Evolutionary conservation across 2,797 vertebrate genomes (phyloP).

Genomic region (Poeciliopsis gracilis): DNA sequence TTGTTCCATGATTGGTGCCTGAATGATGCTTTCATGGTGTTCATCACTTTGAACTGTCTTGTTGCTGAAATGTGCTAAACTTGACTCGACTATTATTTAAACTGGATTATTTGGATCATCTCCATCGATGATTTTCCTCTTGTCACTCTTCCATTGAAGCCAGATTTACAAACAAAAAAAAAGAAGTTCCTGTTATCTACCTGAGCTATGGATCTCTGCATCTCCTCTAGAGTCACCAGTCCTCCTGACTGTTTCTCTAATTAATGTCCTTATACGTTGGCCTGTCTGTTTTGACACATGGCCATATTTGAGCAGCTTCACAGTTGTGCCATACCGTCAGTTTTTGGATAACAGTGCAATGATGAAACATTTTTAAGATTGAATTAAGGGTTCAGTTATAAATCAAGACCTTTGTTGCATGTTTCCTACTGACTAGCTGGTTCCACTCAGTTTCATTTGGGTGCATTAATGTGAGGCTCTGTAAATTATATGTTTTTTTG

Average conservation of each 20-base stretch:
- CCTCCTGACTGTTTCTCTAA: neutral
- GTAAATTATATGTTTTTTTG: neutral
- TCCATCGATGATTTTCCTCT: neutral
- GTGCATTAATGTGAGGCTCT: neutral
- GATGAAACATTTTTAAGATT: neutral
- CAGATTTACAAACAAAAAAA: neutral
- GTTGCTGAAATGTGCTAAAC: no score
- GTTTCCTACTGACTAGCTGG: neutral
- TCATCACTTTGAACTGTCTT: no score
- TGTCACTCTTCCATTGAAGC: neutral
- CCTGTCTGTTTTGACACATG: neutral
- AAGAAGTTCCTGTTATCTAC: neutral
- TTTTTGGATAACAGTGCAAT: neutral
- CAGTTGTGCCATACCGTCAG: neutral
- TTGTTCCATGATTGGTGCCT: neutral
- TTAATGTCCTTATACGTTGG: neutral
- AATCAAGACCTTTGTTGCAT: neutral
- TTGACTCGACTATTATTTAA: neutral
- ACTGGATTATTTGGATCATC: neutral
- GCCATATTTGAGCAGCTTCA: neutral
- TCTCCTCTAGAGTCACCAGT: neutral
- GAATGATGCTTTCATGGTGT: neutral
- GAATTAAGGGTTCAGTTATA: neutral
- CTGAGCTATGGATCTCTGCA: neutral
- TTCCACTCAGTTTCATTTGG: neutral